These are phyloP conservation scores for Medauroidea extradentata DNA, from an alignment of 1,140 invertebrate genomes.

Conservation along the genomic window DNA sequence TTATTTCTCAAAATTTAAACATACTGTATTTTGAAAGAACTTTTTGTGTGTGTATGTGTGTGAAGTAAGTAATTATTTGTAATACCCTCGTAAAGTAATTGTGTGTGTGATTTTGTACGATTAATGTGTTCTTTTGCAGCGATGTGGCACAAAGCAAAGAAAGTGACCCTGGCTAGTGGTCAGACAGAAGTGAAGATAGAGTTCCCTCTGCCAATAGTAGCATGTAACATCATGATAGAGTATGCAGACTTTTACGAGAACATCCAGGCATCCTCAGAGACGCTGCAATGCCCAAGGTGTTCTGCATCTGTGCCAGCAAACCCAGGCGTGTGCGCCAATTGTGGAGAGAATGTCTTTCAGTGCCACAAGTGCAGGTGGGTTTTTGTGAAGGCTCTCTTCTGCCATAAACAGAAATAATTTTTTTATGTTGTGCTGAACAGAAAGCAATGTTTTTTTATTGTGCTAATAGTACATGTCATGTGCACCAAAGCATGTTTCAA, in stretches of 20 bases:
- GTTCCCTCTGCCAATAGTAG: constrained; percentile 93
- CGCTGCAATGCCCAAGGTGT: constrained; percentile 92
- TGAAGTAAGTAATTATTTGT: too few species aligned
- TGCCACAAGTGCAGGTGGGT: constrained; percentile 89
- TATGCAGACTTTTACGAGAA: constrained; percentile 97
- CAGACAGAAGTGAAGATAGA: constrained; percentile 96
- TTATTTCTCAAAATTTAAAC: too few species aligned
- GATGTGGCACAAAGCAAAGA: constrained; percentile 95
- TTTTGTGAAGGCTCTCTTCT: too few species aligned
- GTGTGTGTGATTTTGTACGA: too few species aligned
- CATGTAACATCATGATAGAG: constrained; percentile 98
- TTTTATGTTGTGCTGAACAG: too few species aligned
- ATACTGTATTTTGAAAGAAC: too few species aligned
- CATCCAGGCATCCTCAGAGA: constrained; percentile 76
- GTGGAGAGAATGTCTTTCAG: constrained; percentile 98
- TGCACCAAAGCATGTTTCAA: too few species aligned
- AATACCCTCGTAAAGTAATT: too few species aligned
- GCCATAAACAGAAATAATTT: too few species aligned
- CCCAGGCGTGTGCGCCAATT: constrained; percentile 95
- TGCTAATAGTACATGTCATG: too few species aligned
- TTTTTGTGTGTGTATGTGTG: too few species aligned
- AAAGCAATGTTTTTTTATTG: too few species aligned
- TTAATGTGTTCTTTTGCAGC: constrained; percentile 48
- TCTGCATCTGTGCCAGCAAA: constrained; percentile 94
- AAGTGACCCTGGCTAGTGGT: constrained; percentile 78